phyloP scores from a whole-genome alignment of 1,140 invertebrate species.

The Laupala kohalensis region DNA sequence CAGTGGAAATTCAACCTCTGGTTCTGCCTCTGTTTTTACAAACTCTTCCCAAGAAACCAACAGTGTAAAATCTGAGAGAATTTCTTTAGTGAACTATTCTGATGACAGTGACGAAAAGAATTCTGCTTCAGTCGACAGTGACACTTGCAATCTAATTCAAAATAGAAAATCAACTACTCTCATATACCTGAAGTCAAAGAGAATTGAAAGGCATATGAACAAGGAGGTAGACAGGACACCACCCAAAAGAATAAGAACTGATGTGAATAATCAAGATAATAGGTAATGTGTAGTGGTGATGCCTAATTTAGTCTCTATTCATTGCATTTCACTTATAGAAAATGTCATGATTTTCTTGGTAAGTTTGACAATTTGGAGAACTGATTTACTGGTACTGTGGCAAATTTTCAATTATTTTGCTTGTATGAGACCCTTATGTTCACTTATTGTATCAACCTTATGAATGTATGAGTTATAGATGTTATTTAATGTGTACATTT shows the following conservation, averaged over 20 bases:
- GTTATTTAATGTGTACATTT: neutral
- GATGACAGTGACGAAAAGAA: neutral
- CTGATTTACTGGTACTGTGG: too few species aligned
- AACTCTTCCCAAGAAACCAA: neutral
- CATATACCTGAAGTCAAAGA: neutral
- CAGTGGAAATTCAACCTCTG: neutral
- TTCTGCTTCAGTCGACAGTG: neutral
- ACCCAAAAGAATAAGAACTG: neutral
- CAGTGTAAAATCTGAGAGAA: neutral
- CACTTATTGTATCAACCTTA: too few species aligned
- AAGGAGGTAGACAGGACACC: neutral
- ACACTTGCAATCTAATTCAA: neutral
- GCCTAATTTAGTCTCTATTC: too few species aligned
- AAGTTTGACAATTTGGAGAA: too few species aligned
- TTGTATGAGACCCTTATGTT: too few species aligned
- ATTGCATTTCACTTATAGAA: too few species aligned
- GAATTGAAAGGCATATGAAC: constrained; percentile 4
- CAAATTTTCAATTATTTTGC: too few species aligned
- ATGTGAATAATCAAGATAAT: neutral
- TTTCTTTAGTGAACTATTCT: neutral
- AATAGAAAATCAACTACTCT: neutral
- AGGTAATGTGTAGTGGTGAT: neutral
- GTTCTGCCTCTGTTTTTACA: neutral
- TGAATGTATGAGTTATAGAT: neutral
- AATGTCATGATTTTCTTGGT: too few species aligned